phyloP scores from a whole-genome alignment of 1,140 invertebrate genomes.

The Lutraria rhynchaena region DNA sequence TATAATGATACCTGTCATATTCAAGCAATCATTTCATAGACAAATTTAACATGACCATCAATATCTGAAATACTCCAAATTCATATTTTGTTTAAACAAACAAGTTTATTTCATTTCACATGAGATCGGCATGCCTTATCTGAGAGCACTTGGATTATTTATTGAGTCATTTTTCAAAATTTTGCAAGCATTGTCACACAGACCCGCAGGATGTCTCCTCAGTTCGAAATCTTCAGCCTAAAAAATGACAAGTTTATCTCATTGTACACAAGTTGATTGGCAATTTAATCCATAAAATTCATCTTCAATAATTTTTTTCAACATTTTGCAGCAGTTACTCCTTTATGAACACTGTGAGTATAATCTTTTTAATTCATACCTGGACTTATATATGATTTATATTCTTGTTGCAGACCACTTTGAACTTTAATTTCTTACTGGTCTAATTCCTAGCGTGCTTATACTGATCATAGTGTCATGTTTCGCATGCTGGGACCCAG shows the following conservation, averaged over 20 bases:
- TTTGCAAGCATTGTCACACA: conserved; percentile 13
- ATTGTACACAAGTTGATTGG: conserved; percentile 26
- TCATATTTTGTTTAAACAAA: conserved; percentile 52
- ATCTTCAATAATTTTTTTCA: conserved; percentile 35
- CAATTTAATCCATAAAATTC: conserved; percentile 53
- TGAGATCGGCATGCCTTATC: conserved; percentile 36
- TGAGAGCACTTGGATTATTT: conserved; percentile 35
- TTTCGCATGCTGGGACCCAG: too few species aligned
- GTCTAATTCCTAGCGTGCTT: too few species aligned
- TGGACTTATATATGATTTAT: conserved; percentile 19
- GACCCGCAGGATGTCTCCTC: background rate
- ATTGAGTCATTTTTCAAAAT: conserved; percentile 56
- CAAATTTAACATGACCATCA: background rate
- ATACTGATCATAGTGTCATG: too few species aligned
- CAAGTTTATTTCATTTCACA: conserved; percentile 49
- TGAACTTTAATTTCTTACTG: conserved; percentile 9
- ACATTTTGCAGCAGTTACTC: conserved; percentile 32
- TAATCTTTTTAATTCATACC: conserved; percentile 41
- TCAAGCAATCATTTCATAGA: too few species aligned
- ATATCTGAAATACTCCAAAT: conserved; percentile 23
- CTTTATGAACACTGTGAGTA: background rate
- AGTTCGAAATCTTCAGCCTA: background rate
- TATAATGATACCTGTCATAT: too few species aligned
- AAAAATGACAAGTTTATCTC: conserved; percentile 47
- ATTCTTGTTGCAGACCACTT: background rate